phyloP scores from a whole-genome alignment of 1,140 invertebrate species.

The Camponotus vicinus region DNA sequence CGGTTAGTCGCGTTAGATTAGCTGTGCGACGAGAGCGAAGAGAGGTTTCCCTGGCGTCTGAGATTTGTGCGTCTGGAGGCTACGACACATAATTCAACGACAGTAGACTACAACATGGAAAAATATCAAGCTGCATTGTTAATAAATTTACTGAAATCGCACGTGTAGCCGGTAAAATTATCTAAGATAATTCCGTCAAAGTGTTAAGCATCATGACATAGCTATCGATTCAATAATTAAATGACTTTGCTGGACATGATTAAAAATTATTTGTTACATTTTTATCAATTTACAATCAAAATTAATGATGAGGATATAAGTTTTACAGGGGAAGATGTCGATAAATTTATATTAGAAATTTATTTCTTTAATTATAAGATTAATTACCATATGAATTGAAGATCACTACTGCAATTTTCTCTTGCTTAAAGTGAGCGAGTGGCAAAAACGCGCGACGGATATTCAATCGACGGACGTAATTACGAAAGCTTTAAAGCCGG shows the following conservation, averaged over 20 bases:
- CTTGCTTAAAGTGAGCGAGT: not conserved
- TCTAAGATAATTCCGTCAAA: slow-evolving; percentile 22
- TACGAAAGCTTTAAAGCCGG: slow-evolving; percentile 36
- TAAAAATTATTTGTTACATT: slow-evolving; percentile 7
- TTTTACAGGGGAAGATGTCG: not conserved
- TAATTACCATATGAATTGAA: not conserved
- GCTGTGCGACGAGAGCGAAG: slow-evolving; percentile 63
- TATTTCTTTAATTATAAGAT: not conserved
- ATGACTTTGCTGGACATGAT: not conserved
- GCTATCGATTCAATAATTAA: slow-evolving; percentile 15
- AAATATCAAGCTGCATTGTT: slow-evolving; percentile 39
- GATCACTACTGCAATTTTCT: not conserved
- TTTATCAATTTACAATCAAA: not conserved
- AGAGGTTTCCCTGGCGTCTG: slow-evolving; percentile 46
- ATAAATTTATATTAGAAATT: not conserved
- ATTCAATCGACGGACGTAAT: slow-evolving; percentile 39
- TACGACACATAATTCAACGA: slow-evolving; percentile 80
- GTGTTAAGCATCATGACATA: slow-evolving; percentile 14
- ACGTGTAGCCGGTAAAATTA: not conserved
- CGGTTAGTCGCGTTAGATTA: slow-evolving; percentile 78
- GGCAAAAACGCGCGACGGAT: slow-evolving; percentile 23
- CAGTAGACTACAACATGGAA: slow-evolving; percentile 24
- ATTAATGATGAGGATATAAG: not conserved
- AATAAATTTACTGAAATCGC: slow-evolving; percentile 34
- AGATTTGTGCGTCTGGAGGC: slow-evolving; percentile 81